phyloP scores from a whole-genome alignment of 2,888 invertebrate genomes.

The Eustalomyia histrio region DNA sequence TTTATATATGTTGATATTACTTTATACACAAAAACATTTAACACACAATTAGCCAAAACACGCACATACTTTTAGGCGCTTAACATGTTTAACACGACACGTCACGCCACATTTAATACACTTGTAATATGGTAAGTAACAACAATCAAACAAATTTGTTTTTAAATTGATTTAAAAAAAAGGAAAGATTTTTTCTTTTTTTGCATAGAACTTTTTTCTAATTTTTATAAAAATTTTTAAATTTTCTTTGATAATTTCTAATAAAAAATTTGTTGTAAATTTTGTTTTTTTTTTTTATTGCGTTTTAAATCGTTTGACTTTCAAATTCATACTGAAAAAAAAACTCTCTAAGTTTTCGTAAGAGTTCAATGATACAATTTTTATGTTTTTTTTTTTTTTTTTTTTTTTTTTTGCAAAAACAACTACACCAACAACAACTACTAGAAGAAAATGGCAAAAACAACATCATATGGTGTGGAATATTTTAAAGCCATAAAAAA shows the following conservation, averaged over 20 bases:
- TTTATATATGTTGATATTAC: conserved; percentile 39
- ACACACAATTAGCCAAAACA: conserved; percentile 56
- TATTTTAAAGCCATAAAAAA: background rate
- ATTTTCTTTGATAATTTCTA: background rate
- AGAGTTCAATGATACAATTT: conserved; percentile 62
- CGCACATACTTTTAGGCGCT: conserved; percentile 62
- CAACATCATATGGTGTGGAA: conserved; percentile 2
- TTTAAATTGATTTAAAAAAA: background rate
- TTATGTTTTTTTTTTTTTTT: conserved; percentile 13
- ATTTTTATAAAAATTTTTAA: conserved; percentile 4
- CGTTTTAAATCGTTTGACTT: conserved; percentile 63
- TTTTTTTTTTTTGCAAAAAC: conserved; percentile 12
- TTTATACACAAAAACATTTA: conserved; percentile 25
- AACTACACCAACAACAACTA: background rate
- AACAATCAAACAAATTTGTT: background rate
- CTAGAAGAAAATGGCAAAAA: background rate
- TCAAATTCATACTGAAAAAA: conserved; percentile 62
- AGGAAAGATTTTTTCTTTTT: too few relatives aligned
- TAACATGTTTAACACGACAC: conserved; percentile 32
- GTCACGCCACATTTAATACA: conserved; percentile 38
- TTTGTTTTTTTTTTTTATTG: conserved; percentile 51
- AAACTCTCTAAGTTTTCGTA: conserved; percentile 53
- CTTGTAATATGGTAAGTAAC: background rate
- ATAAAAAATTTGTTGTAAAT: conserved; percentile 25
- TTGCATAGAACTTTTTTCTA: background rate